Percentiles rank a stretch among this genome's conserved stretches.
phyloP scores from a whole-genome alignment of 2,888 invertebrate genomes.

The Zootermopsis nevadensis region DNA sequence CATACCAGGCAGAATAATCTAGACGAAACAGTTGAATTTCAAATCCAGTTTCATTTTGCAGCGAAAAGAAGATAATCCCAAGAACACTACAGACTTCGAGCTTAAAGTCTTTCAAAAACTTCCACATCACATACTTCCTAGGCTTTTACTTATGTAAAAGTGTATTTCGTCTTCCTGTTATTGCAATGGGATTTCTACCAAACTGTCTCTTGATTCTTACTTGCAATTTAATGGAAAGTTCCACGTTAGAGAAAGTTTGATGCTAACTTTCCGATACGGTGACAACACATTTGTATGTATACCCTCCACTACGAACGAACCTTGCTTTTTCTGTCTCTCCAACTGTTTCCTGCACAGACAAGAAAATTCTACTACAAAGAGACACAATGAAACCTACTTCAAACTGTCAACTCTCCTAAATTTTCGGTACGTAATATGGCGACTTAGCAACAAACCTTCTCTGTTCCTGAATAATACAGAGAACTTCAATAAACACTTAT shows the following conservation, averaged over 20 bases:
- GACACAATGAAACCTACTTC: background rate
- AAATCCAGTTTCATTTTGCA: too few relatives aligned
- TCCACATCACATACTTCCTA: too few relatives aligned
- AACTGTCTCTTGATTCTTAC: background rate
- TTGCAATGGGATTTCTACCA: background rate
- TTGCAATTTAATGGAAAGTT: background rate
- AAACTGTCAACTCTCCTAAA: conserved; percentile 28
- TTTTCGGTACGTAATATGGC: conserved; percentile 23
- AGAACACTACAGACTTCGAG: too few relatives aligned
- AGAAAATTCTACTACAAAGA: background rate
- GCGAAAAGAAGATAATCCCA: too few relatives aligned
- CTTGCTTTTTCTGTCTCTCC: background rate
- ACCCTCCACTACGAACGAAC: background rate
- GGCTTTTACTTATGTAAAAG: too few relatives aligned
- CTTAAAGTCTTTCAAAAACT: too few relatives aligned
- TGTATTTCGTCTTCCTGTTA: too few relatives aligned
- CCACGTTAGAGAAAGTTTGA: background rate
- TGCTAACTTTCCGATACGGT: background rate
- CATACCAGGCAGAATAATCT: too few relatives aligned
- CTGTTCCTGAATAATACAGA: background rate
- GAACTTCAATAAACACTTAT: background rate
- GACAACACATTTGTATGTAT: background rate
- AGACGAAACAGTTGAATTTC: too few relatives aligned
- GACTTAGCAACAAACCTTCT: background rate
- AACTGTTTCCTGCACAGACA: conserved; percentile 9